Base-by-base conservation (phyloP, 1,140 invertebrate species). In the Hylaeus anthracinus region DNA sequence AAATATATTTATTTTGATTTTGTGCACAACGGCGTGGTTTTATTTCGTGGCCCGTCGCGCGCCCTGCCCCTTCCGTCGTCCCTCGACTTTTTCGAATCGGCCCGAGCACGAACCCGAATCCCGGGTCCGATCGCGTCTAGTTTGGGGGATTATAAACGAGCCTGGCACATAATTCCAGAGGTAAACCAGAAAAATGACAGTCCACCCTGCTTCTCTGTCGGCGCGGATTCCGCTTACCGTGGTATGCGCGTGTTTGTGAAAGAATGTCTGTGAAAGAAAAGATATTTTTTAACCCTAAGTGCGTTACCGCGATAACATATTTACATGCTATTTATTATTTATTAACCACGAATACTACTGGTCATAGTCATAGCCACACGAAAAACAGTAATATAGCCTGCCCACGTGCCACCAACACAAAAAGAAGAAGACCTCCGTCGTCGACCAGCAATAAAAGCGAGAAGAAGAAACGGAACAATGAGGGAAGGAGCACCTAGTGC, bases 1-100 rank as follows among this genome's bases (percentile, higher is more conserved):
- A 91, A 93, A 93, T 92, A 91, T 93, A 92, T 93, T 92, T 93
- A 92, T 93, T 92, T 93, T 92, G 90, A 93, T 92, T 92, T 90
- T 91, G 88, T 91, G 91, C 91, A 88, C 88, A 87, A 88, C 65
- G 26, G 3, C 88, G 82, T 84, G 82, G 86, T 81, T 89, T 90
- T 89, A 90, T 88, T 90, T 86, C 65, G 64, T 83, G 69, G 72
- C 81, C 60, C 60, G 73, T 65, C 63, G 45, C 43, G 61, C 61
- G 64, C 41, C n/a, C 26, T 37, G 14, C 1, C 8, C 6, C 79
- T 77, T 79, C 76, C 61, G 73, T 65, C 65, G 76, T 83, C 79
- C 69, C 48, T 45, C 63, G 60, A 79, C 72, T 63, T 60, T 76
- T 70, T 81, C 5, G 56, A 75, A 74, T 58, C 39, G 56, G 9